Evolutionary conservation across 1,140 invertebrate genomes (phyloP).

Genomic region (Ctenoplectra terminalis): DNA sequence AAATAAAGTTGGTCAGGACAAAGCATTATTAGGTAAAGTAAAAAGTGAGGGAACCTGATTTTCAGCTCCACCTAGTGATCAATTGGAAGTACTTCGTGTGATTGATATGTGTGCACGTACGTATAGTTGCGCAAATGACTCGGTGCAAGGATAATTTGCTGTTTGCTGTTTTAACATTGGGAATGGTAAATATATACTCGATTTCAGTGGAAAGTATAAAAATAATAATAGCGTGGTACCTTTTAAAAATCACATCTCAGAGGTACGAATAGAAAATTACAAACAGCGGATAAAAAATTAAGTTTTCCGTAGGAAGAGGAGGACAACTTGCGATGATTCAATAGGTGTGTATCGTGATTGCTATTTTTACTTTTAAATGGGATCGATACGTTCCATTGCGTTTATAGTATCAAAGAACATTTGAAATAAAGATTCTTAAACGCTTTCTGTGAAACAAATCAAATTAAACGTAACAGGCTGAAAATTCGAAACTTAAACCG

Average conservation of each 20-base stretch:
- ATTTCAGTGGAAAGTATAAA: background rate
- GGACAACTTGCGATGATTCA: background rate
- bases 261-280: background rate
- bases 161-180: background rate
- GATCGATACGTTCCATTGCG: background rate
- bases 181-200: no score
- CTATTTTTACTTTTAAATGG: background rate
- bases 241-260: background rate
- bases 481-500: background rate
- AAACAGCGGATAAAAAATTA: background rate
- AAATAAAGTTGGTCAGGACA: background rate
- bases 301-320: background rate
- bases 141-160: background rate
- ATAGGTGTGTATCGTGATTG: background rate
- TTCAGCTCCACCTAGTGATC: constrained; percentile 6
- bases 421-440: background rate
- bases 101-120: background rate
- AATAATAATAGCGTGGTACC: background rate
- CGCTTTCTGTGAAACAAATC: background rate
- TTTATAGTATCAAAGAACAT: background rate
- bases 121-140: no score
- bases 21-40: background rate
- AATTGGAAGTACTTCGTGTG: no score
- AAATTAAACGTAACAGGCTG: background rate
- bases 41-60: background rate